Evolutionary conservation across 53 echinoderm and acorn worm species (phyloP).

Genomic region (Luidia sarsii): DNA sequence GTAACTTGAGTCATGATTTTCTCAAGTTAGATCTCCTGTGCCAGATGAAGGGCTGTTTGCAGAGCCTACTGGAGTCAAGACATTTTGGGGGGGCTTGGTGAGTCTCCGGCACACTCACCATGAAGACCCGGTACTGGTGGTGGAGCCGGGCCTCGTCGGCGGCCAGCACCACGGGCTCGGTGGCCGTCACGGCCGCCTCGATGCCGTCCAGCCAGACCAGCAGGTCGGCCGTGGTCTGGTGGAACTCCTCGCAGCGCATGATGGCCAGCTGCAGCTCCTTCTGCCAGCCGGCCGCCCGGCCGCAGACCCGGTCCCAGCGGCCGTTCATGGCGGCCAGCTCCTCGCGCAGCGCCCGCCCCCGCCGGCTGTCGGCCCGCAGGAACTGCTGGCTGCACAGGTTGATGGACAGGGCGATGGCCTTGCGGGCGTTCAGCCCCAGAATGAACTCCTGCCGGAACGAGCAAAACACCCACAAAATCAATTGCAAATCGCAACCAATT

Average conservation of each 20-base stretch:
- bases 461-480: background rate
- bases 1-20: too few relatives aligned
- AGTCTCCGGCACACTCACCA: slow-evolving; percentile 78
- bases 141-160: slow-evolving; percentile 79
- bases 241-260: slow-evolving; percentile 96
- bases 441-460: slow-evolving; percentile 75
- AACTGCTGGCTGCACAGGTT: slow-evolving; percentile 96
- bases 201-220: slow-evolving; percentile 67
- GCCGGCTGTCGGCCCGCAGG: slow-evolving; percentile 72
- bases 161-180: slow-evolving; percentile 79
- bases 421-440: slow-evolving; percentile 88
- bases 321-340: slow-evolving; percentile 87
- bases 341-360: slow-evolving; percentile 76
- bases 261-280: slow-evolving; percentile 90
- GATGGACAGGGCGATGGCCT: slow-evolving; percentile 92
- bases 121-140: slow-evolving; percentile 86
- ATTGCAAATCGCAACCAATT: too few relatives aligned
- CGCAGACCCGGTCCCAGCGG: slow-evolving; percentile 68
- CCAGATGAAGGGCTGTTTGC: too few relatives aligned
- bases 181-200: slow-evolving; percentile 68
- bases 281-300: slow-evolving; percentile 87
- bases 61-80: too few relatives aligned
- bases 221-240: slow-evolving; percentile 92
- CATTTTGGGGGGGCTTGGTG: background rate
- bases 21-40: too few relatives aligned